Evolutionary conservation across 2,888 invertebrate species (phyloP).

Genomic region (Horisme vitalbata): DNA sequence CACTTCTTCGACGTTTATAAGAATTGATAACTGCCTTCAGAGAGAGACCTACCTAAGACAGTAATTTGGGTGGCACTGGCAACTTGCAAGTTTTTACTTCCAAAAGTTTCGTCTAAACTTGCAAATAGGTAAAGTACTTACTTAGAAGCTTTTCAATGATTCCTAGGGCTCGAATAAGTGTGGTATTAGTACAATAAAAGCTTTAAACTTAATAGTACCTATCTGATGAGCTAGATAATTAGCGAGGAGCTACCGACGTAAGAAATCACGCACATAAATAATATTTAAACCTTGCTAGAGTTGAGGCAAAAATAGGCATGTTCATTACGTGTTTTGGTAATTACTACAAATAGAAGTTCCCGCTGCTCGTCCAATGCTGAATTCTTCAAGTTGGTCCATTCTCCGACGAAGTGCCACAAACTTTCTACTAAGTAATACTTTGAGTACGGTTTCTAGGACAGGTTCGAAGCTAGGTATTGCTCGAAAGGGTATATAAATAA

Average conservation of each 20-base stretch:
- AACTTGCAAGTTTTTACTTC: neutral
- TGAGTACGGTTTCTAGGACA: constrained; percentile 3
- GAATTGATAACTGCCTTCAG: constrained; percentile 22
- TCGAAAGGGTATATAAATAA: neutral
- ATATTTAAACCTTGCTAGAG: too few species aligned
- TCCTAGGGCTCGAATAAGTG: too few species aligned
- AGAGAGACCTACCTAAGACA: constrained; percentile 15
- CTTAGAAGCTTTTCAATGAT: too few species aligned
- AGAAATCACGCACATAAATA: too few species aligned
- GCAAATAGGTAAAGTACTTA: too few species aligned
- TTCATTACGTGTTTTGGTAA: too few species aligned
- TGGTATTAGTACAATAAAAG: too few species aligned
- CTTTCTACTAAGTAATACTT: constrained; percentile 16
- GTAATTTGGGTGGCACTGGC: neutral
- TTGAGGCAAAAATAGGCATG: too few species aligned
- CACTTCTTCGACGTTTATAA: constrained; percentile 8
- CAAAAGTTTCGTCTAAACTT: too few species aligned
- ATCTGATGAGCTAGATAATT: too few species aligned
- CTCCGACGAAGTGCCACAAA: constrained; percentile 10
- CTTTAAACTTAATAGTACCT: too few species aligned
- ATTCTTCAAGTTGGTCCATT: constrained; percentile 15
- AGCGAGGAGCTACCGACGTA: too few species aligned
- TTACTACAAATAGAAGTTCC: neutral
- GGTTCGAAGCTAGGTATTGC: constrained; percentile 2
- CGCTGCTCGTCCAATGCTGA: constrained; percentile 3